A percentile compares a stretch with the other conserved stretches of the same genome.
phyloP scores from a whole-genome alignment of 2,888 invertebrate genomes.

The Apamea sordens region DNA sequence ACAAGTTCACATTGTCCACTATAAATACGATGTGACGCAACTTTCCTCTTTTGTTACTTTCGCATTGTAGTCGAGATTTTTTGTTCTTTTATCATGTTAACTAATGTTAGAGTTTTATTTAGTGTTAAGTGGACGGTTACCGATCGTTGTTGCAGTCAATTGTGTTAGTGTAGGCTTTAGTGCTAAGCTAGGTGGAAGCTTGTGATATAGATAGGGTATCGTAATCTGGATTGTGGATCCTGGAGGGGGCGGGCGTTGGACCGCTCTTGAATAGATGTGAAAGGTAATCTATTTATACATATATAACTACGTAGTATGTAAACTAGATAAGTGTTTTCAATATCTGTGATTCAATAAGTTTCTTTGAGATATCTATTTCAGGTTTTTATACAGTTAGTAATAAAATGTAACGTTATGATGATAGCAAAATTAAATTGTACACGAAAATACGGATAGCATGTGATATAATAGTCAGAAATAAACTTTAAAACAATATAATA shows the following conservation, averaged over 20 bases:
- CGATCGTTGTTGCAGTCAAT: constrained; percentile 86
- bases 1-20: constrained; percentile 61
- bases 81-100: constrained; percentile 85
- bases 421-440: constrained; percentile 11
- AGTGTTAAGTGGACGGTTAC: constrained; percentile 85
- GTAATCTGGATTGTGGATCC: constrained; percentile 77
- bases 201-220: constrained; percentile 87
- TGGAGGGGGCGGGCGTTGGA: constrained; percentile 74
- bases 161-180: constrained; percentile 88
- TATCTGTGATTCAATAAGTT: constrained; percentile 16
- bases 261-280: constrained; percentile 66
- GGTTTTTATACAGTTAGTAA: background rate
- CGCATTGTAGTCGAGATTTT: constrained; percentile 85
- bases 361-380: constrained; percentile 30
- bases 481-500: background rate
- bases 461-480: constrained; percentile 4
- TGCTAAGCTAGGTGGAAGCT: constrained; percentile 89
- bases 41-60: constrained; percentile 73
- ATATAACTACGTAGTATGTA: background rate
- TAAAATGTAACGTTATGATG: constrained; percentile 29
- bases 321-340: background rate
- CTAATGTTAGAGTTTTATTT: constrained; percentile 89
- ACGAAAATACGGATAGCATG: background rate
- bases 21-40: constrained; percentile 73
- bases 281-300: constrained; percentile 59